These are phyloP conservation scores for Tenrec ecaudatus DNA, from an alignment of 2,113 vertebrate species.

Conservation along the genomic window DNA sequence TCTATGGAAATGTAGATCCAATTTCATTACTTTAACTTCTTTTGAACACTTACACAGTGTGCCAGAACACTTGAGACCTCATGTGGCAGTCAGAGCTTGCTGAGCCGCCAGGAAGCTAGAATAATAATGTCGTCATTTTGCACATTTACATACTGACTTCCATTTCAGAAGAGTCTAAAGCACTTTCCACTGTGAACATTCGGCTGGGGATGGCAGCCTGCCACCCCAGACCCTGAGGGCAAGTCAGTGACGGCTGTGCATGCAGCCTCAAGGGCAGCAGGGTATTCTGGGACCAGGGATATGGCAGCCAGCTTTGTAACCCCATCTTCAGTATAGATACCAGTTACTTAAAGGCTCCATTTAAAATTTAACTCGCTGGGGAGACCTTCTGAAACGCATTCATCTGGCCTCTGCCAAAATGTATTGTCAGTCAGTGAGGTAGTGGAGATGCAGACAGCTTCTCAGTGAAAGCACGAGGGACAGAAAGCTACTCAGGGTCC, in stretches of 20 bases:
- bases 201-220: slow-evolving; percentile 62
- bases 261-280: slow-evolving; percentile 19
- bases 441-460: background rate
- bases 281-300: background rate
- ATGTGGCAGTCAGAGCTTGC: slow-evolving; percentile 80
- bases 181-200: slow-evolving; percentile 71
- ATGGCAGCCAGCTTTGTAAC: slow-evolving; percentile 41
- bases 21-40: slow-evolving; percentile 82
- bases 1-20: slow-evolving; percentile 81
- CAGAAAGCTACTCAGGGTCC: background rate
- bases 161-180: slow-evolving; percentile 71
- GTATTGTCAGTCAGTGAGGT: slow-evolving; percentile 31
- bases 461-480: background rate
- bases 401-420: slow-evolving; percentile 46
- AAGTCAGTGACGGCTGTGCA: slow-evolving; percentile 42
- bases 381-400: slow-evolving; percentile 47
- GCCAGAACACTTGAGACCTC: slow-evolving; percentile 83
- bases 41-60: slow-evolving; percentile 76
- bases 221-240: slow-evolving; percentile 44
- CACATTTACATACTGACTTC: slow-evolving; percentile 82
- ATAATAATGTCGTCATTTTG: slow-evolving; percentile 81
- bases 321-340: slow-evolving; percentile 26
- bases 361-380: slow-evolving; percentile 58
- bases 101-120: slow-evolving; percentile 79
- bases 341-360: slow-evolving; percentile 50